These are phyloP conservation scores for Volucella bombylans DNA, from an alignment of 2,888 invertebrate species.

Conservation along the genomic window DNA sequence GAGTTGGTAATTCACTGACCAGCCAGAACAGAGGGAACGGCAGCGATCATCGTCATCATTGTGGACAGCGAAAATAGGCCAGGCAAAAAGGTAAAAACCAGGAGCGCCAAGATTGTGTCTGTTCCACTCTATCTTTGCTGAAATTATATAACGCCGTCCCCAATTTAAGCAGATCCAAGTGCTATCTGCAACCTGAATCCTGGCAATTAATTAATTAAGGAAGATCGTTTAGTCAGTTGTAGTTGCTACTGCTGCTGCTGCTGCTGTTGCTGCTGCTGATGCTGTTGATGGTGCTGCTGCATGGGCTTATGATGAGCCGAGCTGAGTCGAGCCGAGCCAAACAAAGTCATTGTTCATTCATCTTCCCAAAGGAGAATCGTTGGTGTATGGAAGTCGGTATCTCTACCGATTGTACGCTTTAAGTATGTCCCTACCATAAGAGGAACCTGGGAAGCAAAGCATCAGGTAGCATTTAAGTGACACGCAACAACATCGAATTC, in stretches of 20 bases:
- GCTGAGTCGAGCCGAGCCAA: slow-evolving; percentile 45
- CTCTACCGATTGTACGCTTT: slow-evolving; percentile 60
- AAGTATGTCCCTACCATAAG: slow-evolving; percentile 19
- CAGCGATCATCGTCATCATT: slow-evolving; percentile 62
- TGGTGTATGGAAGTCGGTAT: slow-evolving; percentile 34
- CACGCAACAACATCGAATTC: slow-evolving; percentile 73
- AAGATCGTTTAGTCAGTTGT: slow-evolving; percentile 73
- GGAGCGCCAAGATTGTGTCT: slow-evolving; percentile 55
- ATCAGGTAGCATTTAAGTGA: slow-evolving; percentile 70
- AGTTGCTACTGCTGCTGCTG: slow-evolving; percentile 52
- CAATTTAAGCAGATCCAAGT: slow-evolving; percentile 71
- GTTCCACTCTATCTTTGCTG: slow-evolving; percentile 53
- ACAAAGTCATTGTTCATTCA: slow-evolving; percentile 61
- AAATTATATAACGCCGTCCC: slow-evolving; percentile 72
- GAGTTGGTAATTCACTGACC: slow-evolving; percentile 73
- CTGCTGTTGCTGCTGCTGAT: slow-evolving; percentile 59
- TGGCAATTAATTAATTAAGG: slow-evolving; percentile 74
- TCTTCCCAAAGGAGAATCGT: slow-evolving; percentile 33
- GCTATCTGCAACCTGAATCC: slow-evolving; percentile 70
- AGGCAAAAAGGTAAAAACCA: slow-evolving; percentile 58
- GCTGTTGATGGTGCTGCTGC: slow-evolving; percentile 42
- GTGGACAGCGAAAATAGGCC: slow-evolving; percentile 70
- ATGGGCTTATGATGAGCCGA: slow-evolving; percentile 67
- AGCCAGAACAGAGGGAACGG: slow-evolving; percentile 24
- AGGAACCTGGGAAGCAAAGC: slow-evolving; percentile 49